Evolutionary conservation across 2,888 invertebrate genomes (phyloP), one percentile per base, ranked within the genome.

Genomic region (Nebria brevicollis): DNA sequence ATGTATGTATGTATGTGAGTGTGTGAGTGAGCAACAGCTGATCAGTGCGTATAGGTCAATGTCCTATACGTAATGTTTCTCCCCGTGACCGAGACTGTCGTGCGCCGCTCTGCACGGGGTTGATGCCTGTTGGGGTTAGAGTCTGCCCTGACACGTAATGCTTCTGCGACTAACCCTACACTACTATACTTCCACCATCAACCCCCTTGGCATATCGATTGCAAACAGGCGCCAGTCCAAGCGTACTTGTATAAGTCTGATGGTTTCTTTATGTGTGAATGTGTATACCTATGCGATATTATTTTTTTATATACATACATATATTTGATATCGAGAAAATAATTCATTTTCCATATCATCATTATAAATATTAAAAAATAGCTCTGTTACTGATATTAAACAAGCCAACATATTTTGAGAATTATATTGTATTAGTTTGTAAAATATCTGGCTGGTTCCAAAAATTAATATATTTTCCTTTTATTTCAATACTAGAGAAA

Each of bases 201-300:
- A 26, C 77, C 26, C 73, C 73, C 66, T 66, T 66, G 64, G 25
- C 26, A 65, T 78, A 78, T 78, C 78, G 78, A 78, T 78, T 78
- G 78, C 78, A 66, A 34, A 42, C 78, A 78, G 78, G 73, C 78
- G 78, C 73, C 78, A 66, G 78, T 72, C 72, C 73, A 78, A 73
- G 66, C 78, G 65, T 66, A 77, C 70, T 77, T 66, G 70, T 70
- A 54, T 54, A 54, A 26, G 26, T 25, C n/a, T 70, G 11, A 34
- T 34, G 26, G 70, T 70, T 70, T 70, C 70, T 70, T 4, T n/a
- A 25, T n/a, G 11, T 70, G 15, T 15, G 13, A 20, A 26, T 70
- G 70, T 70, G 70, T 70, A 6, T 70, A 34, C 54, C 25, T 26
- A 66, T 20, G 66, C 15, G 25, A 25, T 11, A 15, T n/a, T 25